Evolutionary conservation across 2,888 invertebrate genomes (phyloP).

Genomic region (Leucoma salicis): DNA sequence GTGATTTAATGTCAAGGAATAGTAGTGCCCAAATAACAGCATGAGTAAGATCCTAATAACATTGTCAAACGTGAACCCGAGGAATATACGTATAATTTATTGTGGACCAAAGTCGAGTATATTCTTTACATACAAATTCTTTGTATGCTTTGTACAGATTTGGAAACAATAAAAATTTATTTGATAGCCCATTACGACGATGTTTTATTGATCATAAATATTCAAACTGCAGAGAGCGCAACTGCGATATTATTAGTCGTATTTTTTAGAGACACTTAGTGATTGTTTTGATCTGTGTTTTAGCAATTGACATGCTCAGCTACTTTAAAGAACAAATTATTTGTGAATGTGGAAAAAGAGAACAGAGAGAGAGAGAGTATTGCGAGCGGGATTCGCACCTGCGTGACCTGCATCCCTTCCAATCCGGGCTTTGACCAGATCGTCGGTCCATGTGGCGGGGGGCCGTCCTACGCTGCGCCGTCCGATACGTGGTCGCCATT

Average conservation of each 20-base stretch:
- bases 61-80: slow-evolving; percentile 13
- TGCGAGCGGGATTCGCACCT: no score
- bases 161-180: slow-evolving; percentile 26
- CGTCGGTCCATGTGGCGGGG: no score
- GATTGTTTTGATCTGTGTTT: no score
- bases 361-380: no score
- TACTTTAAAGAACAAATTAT: no score
- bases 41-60: slow-evolving; percentile 16
- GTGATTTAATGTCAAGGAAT: neutral
- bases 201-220: slow-evolving; percentile 37
- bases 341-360: no score
- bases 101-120: slow-evolving; percentile 12
- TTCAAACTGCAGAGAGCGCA: slow-evolving; percentile 31
- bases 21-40: slow-evolving; percentile 5
- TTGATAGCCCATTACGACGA: slow-evolving; percentile 34
- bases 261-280: slow-evolving; percentile 9
- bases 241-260: slow-evolving; percentile 18
- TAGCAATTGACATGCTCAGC: no score
- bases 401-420: no score
- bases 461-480: no score
- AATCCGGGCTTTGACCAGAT: no score
- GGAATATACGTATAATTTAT: slow-evolving; percentile 16
- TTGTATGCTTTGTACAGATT: slow-evolving; percentile 22
- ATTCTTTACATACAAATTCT: slow-evolving; percentile 19
- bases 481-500: no score